These are phyloP conservation scores for Eupithecia pulchellata DNA, from an alignment of 2,888 invertebrate genomes.

Conservation along the genomic window DNA sequence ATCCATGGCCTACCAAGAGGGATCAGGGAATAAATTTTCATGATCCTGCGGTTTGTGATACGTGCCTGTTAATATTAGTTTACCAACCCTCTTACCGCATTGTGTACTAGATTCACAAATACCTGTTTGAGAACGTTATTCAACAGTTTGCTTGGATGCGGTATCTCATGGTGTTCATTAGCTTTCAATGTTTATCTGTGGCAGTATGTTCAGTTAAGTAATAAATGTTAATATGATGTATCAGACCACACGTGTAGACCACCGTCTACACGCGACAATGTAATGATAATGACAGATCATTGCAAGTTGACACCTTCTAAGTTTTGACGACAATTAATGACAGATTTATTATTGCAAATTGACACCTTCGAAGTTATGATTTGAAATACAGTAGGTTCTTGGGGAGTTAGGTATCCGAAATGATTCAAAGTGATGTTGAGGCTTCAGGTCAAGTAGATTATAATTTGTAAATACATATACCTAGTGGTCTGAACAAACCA, in stretches of 20 bases:
- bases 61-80: conserved; percentile 81
- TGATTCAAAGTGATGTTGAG: neutral
- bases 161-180: conserved; percentile 31
- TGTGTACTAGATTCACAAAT: conserved; percentile 71
- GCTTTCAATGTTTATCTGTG: conserved; percentile 13
- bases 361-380: no score
- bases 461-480: no score
- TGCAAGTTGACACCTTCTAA: no score
- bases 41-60: conserved; percentile 82
- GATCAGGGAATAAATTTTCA: conserved; percentile 78
- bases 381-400: no score
- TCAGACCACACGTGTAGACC: no score
- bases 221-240: no score
- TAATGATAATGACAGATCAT: no score
- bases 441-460: neutral
- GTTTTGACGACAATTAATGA: no score
- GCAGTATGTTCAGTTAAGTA: no score
- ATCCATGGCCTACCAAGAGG: conserved; percentile 73
- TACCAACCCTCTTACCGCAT: conserved; percentile 74
- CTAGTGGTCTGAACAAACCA: neutral
- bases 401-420: neutral
- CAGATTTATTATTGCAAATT: no score
- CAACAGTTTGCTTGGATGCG: conserved; percentile 51
- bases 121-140: conserved; percentile 56
- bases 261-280: neutral